phyloP scores from a whole-genome alignment of 1,140 invertebrate species.

The Solenopsis invicta region DNA sequence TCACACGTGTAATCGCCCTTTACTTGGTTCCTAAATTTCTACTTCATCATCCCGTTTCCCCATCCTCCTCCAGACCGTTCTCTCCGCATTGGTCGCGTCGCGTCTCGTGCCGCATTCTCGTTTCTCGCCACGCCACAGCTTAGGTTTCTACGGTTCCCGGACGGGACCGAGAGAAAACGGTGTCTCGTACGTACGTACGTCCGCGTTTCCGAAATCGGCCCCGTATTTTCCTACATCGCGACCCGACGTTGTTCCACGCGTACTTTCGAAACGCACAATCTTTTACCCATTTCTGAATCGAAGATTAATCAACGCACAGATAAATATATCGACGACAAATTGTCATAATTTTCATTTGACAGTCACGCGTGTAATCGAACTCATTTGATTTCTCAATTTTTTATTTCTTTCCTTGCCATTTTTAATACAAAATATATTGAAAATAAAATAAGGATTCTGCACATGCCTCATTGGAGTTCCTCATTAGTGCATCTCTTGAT shows the following conservation, averaged over 20 bases:
- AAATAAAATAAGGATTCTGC: background rate
- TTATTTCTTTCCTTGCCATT: background rate
- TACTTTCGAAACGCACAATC: background rate
- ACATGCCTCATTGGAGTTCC: background rate
- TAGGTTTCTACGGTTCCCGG: conserved; percentile 32
- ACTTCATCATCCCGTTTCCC: background rate
- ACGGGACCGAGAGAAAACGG: conserved; percentile 37
- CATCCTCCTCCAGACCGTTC: background rate
- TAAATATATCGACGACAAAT: conserved; percentile 14
- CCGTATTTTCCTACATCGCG: conserved; percentile 2
- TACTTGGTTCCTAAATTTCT: conserved; percentile 49
- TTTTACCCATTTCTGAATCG: background rate
- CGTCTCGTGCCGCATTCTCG: conserved; percentile 47
- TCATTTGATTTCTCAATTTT: conserved; percentile 38
- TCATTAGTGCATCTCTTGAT: background rate
- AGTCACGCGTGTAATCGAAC: background rate
- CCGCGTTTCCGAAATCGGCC: conserved; percentile 27
- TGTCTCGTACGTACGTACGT: conserved; percentile 19
- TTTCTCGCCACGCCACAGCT: conserved; percentile 36
- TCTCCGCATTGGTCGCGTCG: background rate
- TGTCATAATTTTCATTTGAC: background rate
- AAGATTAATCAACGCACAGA: background rate
- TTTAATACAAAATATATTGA: background rate
- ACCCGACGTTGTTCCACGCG: background rate
- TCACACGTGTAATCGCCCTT: conserved; percentile 20